Percentiles rank a stretch among this genome's conserved stretches.
Conservation (phyloP, 1,140 invertebrate genomes). For the Carposina sasakii region DNA sequence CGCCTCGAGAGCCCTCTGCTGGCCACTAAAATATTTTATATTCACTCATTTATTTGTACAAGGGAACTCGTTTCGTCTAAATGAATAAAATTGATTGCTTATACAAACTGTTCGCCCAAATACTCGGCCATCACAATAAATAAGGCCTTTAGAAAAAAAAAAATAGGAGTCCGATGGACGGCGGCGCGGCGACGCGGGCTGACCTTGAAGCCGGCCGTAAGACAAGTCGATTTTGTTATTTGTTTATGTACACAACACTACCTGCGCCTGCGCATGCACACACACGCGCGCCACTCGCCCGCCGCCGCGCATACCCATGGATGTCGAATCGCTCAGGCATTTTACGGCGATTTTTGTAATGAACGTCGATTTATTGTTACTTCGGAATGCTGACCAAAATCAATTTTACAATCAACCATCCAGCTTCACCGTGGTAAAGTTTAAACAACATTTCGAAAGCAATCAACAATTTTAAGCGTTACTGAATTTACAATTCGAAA, state of each 20-base stretch:
- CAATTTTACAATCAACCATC: too few relatives aligned
- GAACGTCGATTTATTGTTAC: conserved; percentile 62
- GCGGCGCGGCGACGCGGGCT: conserved; percentile 33
- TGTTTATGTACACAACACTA: conserved; percentile 71
- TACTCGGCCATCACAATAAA: conserved; percentile 68
- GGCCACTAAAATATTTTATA: conserved; percentile 43
- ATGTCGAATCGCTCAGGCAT: conserved; percentile 52
- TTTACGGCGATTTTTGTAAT: conserved; percentile 67
- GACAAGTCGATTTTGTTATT: conserved; percentile 70
- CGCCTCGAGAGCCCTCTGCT: conserved; percentile 29
- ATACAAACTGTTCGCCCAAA: conserved; percentile 71
- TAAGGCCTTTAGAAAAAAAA: conserved; percentile 59
- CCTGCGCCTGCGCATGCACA: conserved; percentile 54
- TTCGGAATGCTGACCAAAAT: conserved; percentile 54
- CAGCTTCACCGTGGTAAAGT: too few relatives aligned
- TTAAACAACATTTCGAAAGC: too few relatives aligned
- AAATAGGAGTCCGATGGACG: conserved; percentile 50
- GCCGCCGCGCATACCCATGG: conserved; percentile 22
- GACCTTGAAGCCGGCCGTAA: conserved; percentile 63
- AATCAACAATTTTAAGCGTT: too few relatives aligned
- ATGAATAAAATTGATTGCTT: conserved; percentile 73
- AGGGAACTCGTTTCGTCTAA: conserved; percentile 64
- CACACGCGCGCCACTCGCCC: conserved; percentile 18
- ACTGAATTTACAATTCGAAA: conserved; percentile 30
- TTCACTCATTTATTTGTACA: conserved; percentile 67